Evolutionary conservation across 64 coral and sea anemone species (phyloP), one percentile per base, ranked within the genome.

Genomic region (Astreopora myriophthalma): DNA sequence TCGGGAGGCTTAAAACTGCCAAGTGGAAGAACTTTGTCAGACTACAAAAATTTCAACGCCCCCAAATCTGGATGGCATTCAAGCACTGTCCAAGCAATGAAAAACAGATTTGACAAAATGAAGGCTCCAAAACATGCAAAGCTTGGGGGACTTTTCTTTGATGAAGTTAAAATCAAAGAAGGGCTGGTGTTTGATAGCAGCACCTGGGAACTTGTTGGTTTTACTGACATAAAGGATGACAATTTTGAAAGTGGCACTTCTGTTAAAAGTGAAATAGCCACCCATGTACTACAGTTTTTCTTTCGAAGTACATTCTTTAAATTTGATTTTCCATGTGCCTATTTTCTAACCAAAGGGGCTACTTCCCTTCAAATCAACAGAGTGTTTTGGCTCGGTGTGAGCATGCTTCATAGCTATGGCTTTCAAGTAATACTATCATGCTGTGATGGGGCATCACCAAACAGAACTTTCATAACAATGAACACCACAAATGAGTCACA

Each of bases 131-230:
- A 95, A 60, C 87, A 80, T 58, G 93, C 78, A 1, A 55, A 86
- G 48, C 70, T 90, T 11, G 93, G 81, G 16, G 88, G 78, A 12
- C 30, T 90, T 6, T 89, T 94, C 35, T 95, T 95, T 77, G 86
- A 94, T 76, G 71, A 95, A 42, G 93, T 95, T 0, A 95, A 95
- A 61, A 95, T 87, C 36, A 95, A 95, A 76, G 88, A 90, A 40
- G 93, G 88, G 1, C 81, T 90, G 3, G 88, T 95, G 6, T 95
- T 91, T 52, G 72, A 86, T 32, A 62, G 32, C 33, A 86, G 37
- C 11, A 95, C 32, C 24, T 95, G 79, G 79, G 93, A 95, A 73
- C 70, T 95, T 7, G 75, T 91, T 26, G 88, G 93, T 0, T 95
- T 91, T 25, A 74, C 69, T 26, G 85, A 87, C 6, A 16, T 74